Evolutionary conservation across 1,140 invertebrate genomes (phyloP), one percentile per base, ranked within the genome.

Genomic region (Trissolcus basalis): DNA sequence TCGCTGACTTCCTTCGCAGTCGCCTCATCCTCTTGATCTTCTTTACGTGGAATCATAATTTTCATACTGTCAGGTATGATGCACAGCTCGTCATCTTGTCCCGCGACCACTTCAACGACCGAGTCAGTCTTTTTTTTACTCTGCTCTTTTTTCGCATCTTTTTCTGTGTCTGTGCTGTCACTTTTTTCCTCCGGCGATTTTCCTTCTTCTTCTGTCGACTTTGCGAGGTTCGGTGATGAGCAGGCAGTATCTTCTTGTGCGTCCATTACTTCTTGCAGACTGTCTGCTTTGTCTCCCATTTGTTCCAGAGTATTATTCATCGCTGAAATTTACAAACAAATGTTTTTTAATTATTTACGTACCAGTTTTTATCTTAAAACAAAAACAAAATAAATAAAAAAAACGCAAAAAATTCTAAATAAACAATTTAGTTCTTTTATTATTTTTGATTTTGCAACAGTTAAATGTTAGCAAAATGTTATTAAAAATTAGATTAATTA

Each of bases 11-110:
- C 8, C 15, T 47, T 33, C 55, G 5, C 15, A 50, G 36, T 39
- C 2, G n/a, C 27, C 51, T 58, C n/a, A 11, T 69, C 39, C 9
- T 36, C 11, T 55, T 60, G 33, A 5, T 58, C 49, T 0, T 63
- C 49, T 36, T 47, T 51, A 49, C 44, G 36, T 6, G 81, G 79
- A 27, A 81, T 64, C 58, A 85, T 77, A 12, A 82, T 75, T 76
- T 87, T 88, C 83, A 87, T 88, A 35, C 79, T 86, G 43, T 88
- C 87, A 13, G 87, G 87, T 27, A 88, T 86, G 15, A 89, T 89
- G 50, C 87, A 88, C 0, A 89, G 65, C 27, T 88, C 86, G 39
- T 88, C 84, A 53, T 89, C 87, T 64, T 88, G 87, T 7, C 86
- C 86, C 11, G 87, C 86, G 16, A 86, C 78, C 14, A 89, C 56